Percentiles rank a stretch among this genome's conserved stretches.
Evolutionary conservation across 2,797 vertebrate species (phyloP).

Genomic region (Taenioides sp.): DNA sequence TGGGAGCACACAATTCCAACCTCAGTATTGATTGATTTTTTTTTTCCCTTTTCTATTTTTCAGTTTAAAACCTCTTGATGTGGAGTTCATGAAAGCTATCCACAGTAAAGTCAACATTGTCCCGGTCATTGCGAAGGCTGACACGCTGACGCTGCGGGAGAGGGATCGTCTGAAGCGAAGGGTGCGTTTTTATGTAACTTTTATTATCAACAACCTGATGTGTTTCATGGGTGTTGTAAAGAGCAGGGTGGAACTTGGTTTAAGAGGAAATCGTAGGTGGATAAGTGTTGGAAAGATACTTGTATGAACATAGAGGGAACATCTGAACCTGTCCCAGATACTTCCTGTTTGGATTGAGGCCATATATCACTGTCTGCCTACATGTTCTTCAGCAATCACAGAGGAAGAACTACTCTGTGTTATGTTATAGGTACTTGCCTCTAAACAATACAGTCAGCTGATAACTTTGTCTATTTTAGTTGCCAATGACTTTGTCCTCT

Average conservation of each 20-base stretch:
- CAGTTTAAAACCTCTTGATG: constrained; percentile 85
- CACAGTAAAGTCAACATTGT: constrained; percentile 90
- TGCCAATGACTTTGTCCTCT: too few species aligned
- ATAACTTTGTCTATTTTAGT: constrained; percentile 39
- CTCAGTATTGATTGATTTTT: neutral
- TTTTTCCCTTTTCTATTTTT: constrained; percentile 4
- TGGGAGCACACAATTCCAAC: neutral
- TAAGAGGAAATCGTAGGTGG: constrained; percentile 40
- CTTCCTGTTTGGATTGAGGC: constrained; percentile 59
- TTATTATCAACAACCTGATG: neutral
- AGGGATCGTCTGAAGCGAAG: constrained; percentile 88
- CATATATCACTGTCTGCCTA: constrained; percentile 51
- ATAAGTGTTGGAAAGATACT: constrained; percentile 25
- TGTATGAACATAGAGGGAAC: constrained; percentile 42
- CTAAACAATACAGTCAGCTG: constrained; percentile 35
- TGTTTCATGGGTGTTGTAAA: constrained; percentile 9
- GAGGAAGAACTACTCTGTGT: constrained; percentile 21
- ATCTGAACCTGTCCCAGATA: constrained; percentile 53
- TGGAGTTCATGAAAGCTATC: constrained; percentile 90
- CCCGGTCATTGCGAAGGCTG: constrained; percentile 87
- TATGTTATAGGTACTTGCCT: constrained; percentile 23
- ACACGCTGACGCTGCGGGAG: constrained; percentile 84
- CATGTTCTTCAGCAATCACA: constrained; percentile 48
- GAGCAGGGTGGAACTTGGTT: constrained; percentile 22
- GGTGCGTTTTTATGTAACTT: constrained; percentile 67